Evolutionary conservation across 1,140 invertebrate genomes (phyloP), one percentile per base, ranked within the genome.

Genomic region (Eriosoma lanigerum): DNA sequence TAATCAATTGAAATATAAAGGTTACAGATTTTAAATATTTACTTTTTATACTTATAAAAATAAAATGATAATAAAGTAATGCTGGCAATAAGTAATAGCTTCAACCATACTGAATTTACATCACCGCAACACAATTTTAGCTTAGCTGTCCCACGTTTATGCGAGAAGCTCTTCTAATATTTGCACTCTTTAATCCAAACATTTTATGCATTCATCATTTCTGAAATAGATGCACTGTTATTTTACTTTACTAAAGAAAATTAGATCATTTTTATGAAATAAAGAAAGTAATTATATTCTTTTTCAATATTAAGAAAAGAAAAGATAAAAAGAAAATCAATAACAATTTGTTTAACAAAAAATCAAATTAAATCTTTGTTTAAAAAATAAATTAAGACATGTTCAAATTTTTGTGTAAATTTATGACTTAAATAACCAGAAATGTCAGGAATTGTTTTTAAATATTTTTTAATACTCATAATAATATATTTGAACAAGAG

Each of bases 21-120:
- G 29, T n/a, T n/a, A n/a, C n/a, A n/a, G n/a, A n/a, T n/a, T n/a
- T n/a, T n/a, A n/a, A n/a, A n/a, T n/a, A n/a, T n/a, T n/a, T n/a
- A n/a, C n/a, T n/a, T n/a, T n/a, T n/a, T n/a, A n/a, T n/a, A n/a
- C n/a, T n/a, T n/a, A n/a, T n/a, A n/a, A 4, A 38, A 38, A 38
- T 8, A 8, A 38, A n/a, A 38, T 21, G 0, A 64, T 38, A 64
- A 70, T 19, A 17, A 52, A 19, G 10, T 58, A 44, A 54, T 38
- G 54, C 56, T 58, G 72, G 72, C 52, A 76, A 76, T n/a, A 56
- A 58, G 72, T 58, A 44, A 58, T 54, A 58, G 72, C 72, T 78
- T 78, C 54, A 46, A 62, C 54, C 75, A 62, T n/a, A 78, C 75
- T 78, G 54, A 78, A 78, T 78, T 60, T 60, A 78, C 75, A 78